phyloP scores from a whole-genome alignment of 2,797 vertebrate genomes.

The Sebastes cheni region DNA sequence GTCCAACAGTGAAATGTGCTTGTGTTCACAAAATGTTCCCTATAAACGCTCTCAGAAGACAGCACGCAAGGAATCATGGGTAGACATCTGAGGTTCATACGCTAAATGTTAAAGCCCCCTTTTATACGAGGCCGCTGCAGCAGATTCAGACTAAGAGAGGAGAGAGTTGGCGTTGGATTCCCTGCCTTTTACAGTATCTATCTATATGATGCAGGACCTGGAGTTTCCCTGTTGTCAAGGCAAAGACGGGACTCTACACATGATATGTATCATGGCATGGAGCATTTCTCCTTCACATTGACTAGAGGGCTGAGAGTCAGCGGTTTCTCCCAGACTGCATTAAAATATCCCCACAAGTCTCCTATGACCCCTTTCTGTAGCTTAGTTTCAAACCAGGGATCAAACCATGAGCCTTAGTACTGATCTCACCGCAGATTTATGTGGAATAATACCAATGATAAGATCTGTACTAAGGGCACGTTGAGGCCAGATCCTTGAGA shows the following conservation, averaged over 20 bases:
- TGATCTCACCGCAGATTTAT: slow-evolving; percentile 37
- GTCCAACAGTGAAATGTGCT: slow-evolving; percentile 17
- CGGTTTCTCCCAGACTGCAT: slow-evolving; percentile 15
- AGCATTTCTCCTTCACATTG: slow-evolving; percentile 31
- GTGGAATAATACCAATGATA: slow-evolving; percentile 13
- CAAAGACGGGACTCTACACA: slow-evolving; percentile 12
- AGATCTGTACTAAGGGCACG: slow-evolving; percentile 54
- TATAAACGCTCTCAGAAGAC: slow-evolving; percentile 16
- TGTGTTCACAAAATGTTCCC: slow-evolving; percentile 29
- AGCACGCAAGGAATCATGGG: slow-evolving; percentile 21
- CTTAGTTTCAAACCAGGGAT: slow-evolving; percentile 6
- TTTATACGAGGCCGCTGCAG: slow-evolving; percentile 36
- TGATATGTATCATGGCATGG: slow-evolving; percentile 51
- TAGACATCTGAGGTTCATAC: slow-evolving; percentile 55
- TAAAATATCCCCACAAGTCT: slow-evolving; percentile 14
- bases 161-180: slow-evolving; percentile 8
- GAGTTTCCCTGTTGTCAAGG: slow-evolving; percentile 3
- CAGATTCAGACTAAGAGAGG: slow-evolving; percentile 38
- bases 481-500: slow-evolving; percentile 26
- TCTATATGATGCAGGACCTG: slow-evolving; percentile 21
- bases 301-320: slow-evolving; percentile 34
- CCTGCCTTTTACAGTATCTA: slow-evolving; percentile 29
- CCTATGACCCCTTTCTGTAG: slow-evolving; percentile 13
- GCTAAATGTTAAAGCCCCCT: slow-evolving; percentile 2
- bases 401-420: slow-evolving; percentile 27